A percentile compares a stretch with the other conserved stretches of the same genome.
Evolutionary conservation across 2,113 vertebrate genomes (phyloP).

Genomic region (Erythrocebus patas): DNA sequence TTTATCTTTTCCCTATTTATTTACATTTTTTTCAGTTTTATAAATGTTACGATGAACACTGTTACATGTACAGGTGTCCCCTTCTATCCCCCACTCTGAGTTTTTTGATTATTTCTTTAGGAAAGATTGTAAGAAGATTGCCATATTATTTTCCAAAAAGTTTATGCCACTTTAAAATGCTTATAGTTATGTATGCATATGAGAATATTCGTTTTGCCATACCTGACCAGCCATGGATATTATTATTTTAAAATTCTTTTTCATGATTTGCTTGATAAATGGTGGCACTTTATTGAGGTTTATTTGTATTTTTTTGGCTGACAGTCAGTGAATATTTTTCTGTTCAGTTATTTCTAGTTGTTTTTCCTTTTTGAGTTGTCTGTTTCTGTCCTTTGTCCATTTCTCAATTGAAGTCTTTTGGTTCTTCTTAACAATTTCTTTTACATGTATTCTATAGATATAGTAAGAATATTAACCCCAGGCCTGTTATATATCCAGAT

Average conservation of each 20-base stretch:
- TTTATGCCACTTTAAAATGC: neutral
- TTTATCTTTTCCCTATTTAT: neutral
- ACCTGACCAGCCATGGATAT: neutral
- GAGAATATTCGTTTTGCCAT: neutral
- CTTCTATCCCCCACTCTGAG: neutral
- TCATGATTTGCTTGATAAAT: neutral
- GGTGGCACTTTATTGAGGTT: neutral
- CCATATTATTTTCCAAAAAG: neutral
- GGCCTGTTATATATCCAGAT: neutral
- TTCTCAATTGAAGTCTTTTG: neutral
- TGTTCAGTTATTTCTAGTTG: neutral
- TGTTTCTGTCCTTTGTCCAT: neutral
- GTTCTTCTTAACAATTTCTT: neutral
- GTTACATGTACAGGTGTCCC: neutral
- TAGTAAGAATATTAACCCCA: neutral
- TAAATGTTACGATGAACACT: neutral
- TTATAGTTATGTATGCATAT: neutral
- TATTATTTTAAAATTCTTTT: neutral
- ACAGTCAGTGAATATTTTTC: neutral
- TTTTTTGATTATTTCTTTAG: neutral
- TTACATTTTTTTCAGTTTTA: slow-evolving; percentile 3
- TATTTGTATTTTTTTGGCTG: neutral
- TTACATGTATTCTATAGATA: neutral
- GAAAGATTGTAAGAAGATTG: neutral
- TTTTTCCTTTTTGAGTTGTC: slow-evolving; percentile 31